Evolutionary conservation across 2,888 invertebrate species (phyloP), one percentile per base, ranked within the genome.

Genomic region (Eumacrocentrus americanus): DNA sequence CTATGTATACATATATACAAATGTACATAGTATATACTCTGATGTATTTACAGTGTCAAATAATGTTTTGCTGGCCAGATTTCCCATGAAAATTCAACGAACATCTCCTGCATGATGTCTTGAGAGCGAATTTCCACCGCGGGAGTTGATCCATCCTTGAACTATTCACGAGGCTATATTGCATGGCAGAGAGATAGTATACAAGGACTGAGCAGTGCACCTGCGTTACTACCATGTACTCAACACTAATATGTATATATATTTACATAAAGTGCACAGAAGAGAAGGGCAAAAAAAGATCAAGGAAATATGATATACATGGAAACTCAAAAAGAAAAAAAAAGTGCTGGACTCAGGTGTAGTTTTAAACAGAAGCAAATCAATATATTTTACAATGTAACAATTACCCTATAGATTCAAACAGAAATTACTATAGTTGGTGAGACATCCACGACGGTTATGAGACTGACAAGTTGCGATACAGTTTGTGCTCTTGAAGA

Each of bases 121-220:
- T 14, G 11, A 22, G 35, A 20, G 25, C 4, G 9, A 51, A 37
- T 51, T 51, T 37, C 12, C 35, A 18, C 18, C 18, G 9, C 9
- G 37, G 2, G 1, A 35, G 11, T 51, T 51, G 22, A 22, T 51
- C 11, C 22, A 22, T 11, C 6, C 3, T n/a, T 51, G 9, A 51
- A 51, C 35, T 51, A 51, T 51, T 51, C 51, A 51, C 37, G 12
- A 14, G 11, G 14, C 11, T n/a, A 18, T 51, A 37, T 16, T 51
- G 37, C 25, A 48, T n/a, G 22, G 7, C 9, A 20, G 35, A n/a
- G 35, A 20, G 35, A 37, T n/a, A 11, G 12, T 5, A 2, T 42
- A 2, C 20, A 42, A 11, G 1, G 23, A n/a, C n/a, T 11, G 34
- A 12, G 18, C 4, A 4, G 4, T n/a, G 18, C 51, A 51, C 37